A percentile compares a stretch with the other conserved stretches of the same genome.
phyloP scores from a whole-genome alignment of 2,113 vertebrate genomes.

The Oreochromis tanganicae region DNA sequence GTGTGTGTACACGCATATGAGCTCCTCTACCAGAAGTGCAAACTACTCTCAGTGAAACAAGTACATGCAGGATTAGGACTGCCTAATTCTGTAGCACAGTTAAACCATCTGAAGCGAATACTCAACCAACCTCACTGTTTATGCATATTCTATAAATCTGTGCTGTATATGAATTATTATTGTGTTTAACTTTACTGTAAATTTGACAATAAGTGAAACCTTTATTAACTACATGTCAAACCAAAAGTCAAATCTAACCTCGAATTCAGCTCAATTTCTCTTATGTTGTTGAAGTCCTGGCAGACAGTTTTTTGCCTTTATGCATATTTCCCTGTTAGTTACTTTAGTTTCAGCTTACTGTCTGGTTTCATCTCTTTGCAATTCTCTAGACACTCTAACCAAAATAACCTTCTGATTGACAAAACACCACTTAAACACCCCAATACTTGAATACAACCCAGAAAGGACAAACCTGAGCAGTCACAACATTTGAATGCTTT shows the following conservation, averaged over 20 bases:
- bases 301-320: background rate
- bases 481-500: background rate
- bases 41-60: background rate
- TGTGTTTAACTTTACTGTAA: background rate
- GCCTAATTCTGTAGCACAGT: background rate
- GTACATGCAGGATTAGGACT: background rate
- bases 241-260: background rate
- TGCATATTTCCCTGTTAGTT: background rate
- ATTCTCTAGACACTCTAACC: background rate
- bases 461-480: background rate
- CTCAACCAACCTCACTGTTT: background rate
- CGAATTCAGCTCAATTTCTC: background rate
- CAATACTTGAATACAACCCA: background rate
- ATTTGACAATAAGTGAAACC: background rate
- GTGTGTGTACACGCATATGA: background rate
- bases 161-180: background rate
- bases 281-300: rapidly evolving
- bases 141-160: background rate
- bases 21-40: background rate
- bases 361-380: background rate
- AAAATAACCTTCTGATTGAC: rapidly evolving
- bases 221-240: background rate
- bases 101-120: background rate
- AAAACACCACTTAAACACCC: background rate
- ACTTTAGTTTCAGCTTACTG: rapidly evolving